phyloP scores from a whole-genome alignment of 2,797 vertebrate species.

The Pitangus sulphuratus region DNA sequence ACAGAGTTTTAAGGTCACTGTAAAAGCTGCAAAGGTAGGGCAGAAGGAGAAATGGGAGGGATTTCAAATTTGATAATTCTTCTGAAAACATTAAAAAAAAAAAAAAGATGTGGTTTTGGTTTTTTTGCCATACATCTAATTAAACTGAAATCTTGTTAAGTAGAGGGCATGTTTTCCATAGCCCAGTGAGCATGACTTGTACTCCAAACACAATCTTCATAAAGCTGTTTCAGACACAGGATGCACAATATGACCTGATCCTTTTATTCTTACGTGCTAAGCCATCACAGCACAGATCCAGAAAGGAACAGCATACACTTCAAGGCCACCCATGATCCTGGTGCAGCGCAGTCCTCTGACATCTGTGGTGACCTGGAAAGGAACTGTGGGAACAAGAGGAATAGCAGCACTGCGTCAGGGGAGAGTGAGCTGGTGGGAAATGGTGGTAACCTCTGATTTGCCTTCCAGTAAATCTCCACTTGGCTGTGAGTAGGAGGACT shows the following conservation, averaged over 20 bases:
- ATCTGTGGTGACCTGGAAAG: not conserved
- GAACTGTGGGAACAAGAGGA: not conserved
- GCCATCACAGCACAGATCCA: not conserved
- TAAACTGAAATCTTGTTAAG: not conserved
- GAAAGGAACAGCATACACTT: not conserved
- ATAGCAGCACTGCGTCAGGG: not conserved
- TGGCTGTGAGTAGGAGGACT: slow-evolving; percentile 4
- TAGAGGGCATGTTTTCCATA: not conserved
- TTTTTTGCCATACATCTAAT: not conserved
- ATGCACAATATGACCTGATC: not conserved
- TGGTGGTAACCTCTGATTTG: slow-evolving; percentile 14
- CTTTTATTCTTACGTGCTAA: not conserved
- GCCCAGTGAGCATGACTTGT: not conserved
- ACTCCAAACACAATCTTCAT: not conserved
- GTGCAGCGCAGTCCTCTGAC: not conserved
- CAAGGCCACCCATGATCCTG: not conserved
- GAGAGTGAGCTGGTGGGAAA: not conserved
- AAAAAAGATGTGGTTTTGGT: not conserved
- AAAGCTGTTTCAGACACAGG: not conserved
- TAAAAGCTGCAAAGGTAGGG: slow-evolving; percentile 4
- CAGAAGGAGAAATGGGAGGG: not conserved
- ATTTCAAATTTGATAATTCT: not conserved
- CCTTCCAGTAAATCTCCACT: not conserved
- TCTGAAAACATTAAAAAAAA: not conserved
- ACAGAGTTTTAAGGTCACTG: slow-evolving; percentile 22